phyloP scores from a whole-genome alignment of 2,888 invertebrate genomes.

The Cryptophagus acutangulus region DNA sequence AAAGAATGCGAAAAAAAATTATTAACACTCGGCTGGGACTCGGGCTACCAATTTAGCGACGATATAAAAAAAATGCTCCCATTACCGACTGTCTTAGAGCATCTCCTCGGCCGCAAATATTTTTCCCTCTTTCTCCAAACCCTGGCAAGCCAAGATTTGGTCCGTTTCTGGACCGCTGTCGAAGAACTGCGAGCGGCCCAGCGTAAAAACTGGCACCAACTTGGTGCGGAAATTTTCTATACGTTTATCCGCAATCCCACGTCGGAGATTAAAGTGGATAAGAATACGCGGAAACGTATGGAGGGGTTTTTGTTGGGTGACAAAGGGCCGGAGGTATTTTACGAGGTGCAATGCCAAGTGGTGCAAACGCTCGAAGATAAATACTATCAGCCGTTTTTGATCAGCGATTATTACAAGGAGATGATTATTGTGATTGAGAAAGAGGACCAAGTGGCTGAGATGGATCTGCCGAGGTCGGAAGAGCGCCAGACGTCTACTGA shows the following conservation, averaged over 20 bases:
- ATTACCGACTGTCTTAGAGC: slow-evolving; percentile 68
- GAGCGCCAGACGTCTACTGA: slow-evolving; percentile 56
- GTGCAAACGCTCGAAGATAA: slow-evolving; percentile 77
- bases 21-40: slow-evolving; percentile 71
- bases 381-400: slow-evolving; percentile 82
- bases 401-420: slow-evolving; percentile 78
- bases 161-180: slow-evolving; percentile 82
- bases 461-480: slow-evolving; percentile 47
- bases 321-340: slow-evolving; percentile 82
- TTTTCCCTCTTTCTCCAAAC: slow-evolving; percentile 78
- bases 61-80: slow-evolving; percentile 53
- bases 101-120: slow-evolving; percentile 73
- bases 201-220: slow-evolving; percentile 73
- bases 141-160: slow-evolving; percentile 75
- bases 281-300: slow-evolving; percentile 75
- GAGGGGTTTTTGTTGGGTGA: slow-evolving; percentile 77
- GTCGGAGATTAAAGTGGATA: slow-evolving; percentile 77
- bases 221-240: slow-evolving; percentile 89
- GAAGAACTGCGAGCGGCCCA: slow-evolving; percentile 77
- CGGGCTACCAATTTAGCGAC: slow-evolving; percentile 49
- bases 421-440: slow-evolving; percentile 63
- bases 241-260: slow-evolving; percentile 78
- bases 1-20: slow-evolving; percentile 74
- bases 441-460: slow-evolving; percentile 45
- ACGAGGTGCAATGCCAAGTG: slow-evolving; percentile 78